phyloP scores from a whole-genome alignment of 2,888 invertebrate species.

The Eristalis intricaria region DNA sequence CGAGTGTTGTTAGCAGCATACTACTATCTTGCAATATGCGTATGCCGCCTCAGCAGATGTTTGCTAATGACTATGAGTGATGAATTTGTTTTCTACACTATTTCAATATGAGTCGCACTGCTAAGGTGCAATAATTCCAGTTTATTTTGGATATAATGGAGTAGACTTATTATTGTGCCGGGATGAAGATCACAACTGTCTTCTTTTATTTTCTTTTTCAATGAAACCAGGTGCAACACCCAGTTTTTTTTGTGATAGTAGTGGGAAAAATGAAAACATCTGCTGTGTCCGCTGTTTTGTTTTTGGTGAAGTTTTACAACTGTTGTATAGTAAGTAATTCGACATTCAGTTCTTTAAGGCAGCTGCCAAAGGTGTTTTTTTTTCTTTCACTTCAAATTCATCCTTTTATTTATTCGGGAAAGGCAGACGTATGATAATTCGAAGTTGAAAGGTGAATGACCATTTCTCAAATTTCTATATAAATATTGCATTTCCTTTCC shows the following conservation, averaged over 20 bases:
- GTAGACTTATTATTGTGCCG: constrained; percentile 20
- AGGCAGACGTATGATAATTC: not conserved
- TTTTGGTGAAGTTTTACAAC: constrained; percentile 63
- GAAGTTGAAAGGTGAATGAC: constrained; percentile 69
- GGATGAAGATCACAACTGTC: constrained; percentile 35
- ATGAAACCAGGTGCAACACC: constrained; percentile 70
- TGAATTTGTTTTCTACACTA: not conserved
- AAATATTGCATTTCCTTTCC: constrained; percentile 59
- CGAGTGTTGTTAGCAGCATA: not conserved
- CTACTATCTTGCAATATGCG: not conserved
- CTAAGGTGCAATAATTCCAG: constrained; percentile 41
- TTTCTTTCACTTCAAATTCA: not conserved
- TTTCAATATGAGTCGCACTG: constrained; percentile 1
- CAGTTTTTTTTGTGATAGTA: constrained; percentile 57
- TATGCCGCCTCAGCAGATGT: constrained; percentile 41
- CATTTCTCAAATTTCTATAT: constrained; percentile 57
- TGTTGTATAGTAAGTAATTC: constrained; percentile 30
- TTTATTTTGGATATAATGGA: constrained; percentile 28
- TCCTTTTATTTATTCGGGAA: constrained; percentile 24
- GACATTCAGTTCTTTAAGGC: constrained; percentile 51
- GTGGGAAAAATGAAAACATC: constrained; percentile 55
- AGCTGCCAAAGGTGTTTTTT: constrained; percentile 45
- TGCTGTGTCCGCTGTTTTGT: constrained; percentile 56
- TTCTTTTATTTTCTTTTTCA: constrained; percentile 34
- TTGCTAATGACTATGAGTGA: not conserved